Evolutionary conservation across 2,113 vertebrate species (phyloP), one percentile per base, ranked within the genome.

Genomic region (Mystacornis crossleyi): DNA sequence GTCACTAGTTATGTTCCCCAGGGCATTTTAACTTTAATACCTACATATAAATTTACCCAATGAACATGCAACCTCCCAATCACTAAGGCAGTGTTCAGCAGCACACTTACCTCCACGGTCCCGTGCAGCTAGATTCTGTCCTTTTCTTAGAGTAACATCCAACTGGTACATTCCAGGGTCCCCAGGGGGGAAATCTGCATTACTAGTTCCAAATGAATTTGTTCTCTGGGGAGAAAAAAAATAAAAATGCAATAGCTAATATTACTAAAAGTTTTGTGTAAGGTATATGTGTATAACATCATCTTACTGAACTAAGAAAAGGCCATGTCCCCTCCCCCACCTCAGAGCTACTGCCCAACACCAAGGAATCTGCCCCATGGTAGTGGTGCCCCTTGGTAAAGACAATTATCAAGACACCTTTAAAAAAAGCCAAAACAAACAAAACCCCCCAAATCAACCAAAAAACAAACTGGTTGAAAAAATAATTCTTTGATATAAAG

Each of bases 151-250:
- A 91, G 99, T 97, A 83, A 99, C 82, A n/a, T 99, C 99, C 98
- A 99, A 73, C 96, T 99, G 99, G 98, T 99, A 99, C 99, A 99
- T 99, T 95, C 98, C 97, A 90, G 99, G 98, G 70, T 98, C 97
- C 18, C 95, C 95, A 58, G 97, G 79, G 36, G 98, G 90, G 42
- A 97, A 94, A 94, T 99, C 98, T 89, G 98, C 98, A 99, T 99
- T 99, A 99, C 98, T 98, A 60, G 98, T 97, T 90, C 97, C 99
- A 97, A 97, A 91, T 17, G 92, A 96, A 91, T 97, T 98, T 97
- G 98, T 98, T 95, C 98, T 98, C 99, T 99, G 97, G 33, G 92
- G 91, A 91, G 33, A 45, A 47, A 50, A 26, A 70, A 20, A 69
- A 10, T 57, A 84, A 89, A 64, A 71, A 45, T 6, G 3, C 34